Evolutionary conservation across 2,113 vertebrate species (phyloP).

Genomic region (Cyanocitta stelleri): DNA sequence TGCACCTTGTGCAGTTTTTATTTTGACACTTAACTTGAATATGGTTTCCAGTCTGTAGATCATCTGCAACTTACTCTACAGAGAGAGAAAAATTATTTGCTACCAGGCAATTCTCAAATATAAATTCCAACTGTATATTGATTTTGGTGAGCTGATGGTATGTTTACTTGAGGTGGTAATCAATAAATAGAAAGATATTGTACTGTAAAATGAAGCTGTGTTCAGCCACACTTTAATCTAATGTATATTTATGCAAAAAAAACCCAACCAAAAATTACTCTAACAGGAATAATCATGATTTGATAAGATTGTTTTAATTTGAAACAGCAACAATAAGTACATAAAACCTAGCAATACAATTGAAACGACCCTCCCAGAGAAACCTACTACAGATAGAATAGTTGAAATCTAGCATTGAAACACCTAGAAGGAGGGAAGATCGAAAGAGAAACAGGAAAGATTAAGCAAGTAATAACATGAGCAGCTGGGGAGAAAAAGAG

Average conservation of each 20-base stretch:
- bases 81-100: background rate
- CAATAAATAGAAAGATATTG: background rate
- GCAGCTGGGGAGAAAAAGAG: constrained; percentile 55
- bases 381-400: background rate
- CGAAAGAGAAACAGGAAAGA: constrained; percentile 45
- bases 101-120: background rate
- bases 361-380: background rate
- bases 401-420: constrained; percentile 6
- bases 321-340: background rate
- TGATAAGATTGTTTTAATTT: background rate
- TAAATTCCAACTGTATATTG: background rate
- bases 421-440: constrained; percentile 34
- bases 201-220: background rate
- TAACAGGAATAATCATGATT: background rate
- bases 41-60: background rate
- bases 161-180: background rate
- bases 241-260: background rate
- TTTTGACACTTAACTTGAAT: background rate
- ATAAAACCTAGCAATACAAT: background rate
- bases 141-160: background rate
- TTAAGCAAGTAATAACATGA: constrained; percentile 59
- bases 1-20: background rate
- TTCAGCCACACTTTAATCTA: background rate
- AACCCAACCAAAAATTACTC: background rate
- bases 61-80: background rate